Evolutionary conservation across 2,113 vertebrate species (phyloP).

Genomic region (Caloenas nicobarica): DNA sequence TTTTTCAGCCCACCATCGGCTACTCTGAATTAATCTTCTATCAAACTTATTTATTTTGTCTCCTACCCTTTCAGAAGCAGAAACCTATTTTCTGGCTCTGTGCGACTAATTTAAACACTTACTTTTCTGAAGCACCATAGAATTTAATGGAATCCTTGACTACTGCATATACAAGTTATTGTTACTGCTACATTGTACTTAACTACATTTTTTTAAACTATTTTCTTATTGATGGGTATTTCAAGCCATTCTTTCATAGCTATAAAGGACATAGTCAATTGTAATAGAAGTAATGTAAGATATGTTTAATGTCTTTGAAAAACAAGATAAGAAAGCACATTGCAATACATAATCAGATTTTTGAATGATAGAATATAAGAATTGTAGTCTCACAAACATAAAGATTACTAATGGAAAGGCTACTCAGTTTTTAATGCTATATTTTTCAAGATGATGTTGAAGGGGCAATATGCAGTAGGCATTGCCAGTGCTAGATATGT

Average conservation of each 20-base stretch:
- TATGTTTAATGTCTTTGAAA: constrained; percentile 10
- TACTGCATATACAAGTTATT: background rate
- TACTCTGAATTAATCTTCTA: background rate
- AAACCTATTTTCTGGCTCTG: background rate
- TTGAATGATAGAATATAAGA: background rate
- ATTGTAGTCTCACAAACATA: background rate
- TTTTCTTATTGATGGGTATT: constrained; percentile 27
- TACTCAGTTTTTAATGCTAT: background rate
- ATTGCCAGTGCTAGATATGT: background rate
- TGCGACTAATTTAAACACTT: constrained; percentile 30
- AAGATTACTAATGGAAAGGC: background rate
- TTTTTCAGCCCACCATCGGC: background rate
- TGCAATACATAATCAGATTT: background rate
- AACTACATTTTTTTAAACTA: background rate
- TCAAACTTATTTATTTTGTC: background rate
- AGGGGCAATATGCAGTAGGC: background rate
- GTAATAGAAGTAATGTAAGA: background rate
- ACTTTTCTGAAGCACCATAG: constrained; percentile 11
- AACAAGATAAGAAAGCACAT: background rate
- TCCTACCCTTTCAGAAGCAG: background rate
- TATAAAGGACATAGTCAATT: background rate
- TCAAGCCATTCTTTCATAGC: constrained; percentile 25
- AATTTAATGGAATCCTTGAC: constrained; percentile 28
- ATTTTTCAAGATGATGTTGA: background rate
- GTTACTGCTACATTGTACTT: background rate